Evolutionary conservation across 2,113 vertebrate species (phyloP).

Genomic region (Chaetodon auriga): DNA sequence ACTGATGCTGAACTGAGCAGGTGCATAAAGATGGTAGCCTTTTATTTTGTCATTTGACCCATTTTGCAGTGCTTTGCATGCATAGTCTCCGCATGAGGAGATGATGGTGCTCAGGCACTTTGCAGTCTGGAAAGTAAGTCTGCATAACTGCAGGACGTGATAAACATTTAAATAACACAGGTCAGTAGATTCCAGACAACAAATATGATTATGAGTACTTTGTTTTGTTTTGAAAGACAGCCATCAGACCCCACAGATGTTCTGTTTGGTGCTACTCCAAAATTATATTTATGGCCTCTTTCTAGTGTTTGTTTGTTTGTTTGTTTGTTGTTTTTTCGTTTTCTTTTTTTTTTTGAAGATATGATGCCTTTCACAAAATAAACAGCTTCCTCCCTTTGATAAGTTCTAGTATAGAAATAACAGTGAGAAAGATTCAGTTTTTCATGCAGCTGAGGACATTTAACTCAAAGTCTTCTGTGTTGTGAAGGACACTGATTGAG

Average conservation of each 20-base stretch:
- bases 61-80: slow-evolving; percentile 49
- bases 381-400: neutral
- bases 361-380: neutral
- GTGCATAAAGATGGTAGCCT: slow-evolving; percentile 56
- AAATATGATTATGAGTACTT: neutral
- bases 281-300: neutral
- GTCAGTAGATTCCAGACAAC: neutral
- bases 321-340: neutral
- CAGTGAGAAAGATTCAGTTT: neutral
- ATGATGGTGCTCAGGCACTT: slow-evolving; percentile 34
- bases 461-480: slow-evolving; percentile 42
- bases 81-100: slow-evolving; percentile 19
- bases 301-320: too few species aligned
- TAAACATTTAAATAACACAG: neutral
- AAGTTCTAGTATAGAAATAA: neutral
- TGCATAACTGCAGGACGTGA: neutral
- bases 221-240: neutral
- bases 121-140: slow-evolving; percentile 15
- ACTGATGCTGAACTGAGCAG: slow-evolving; percentile 63
- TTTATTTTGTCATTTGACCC: slow-evolving; percentile 67
- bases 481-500: slow-evolving; percentile 39
- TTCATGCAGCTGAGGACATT: slow-evolving; percentile 18
- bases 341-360: neutral
- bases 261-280: neutral
- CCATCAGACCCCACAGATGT: neutral